Percentiles rank a stretch among this genome's conserved stretches.
These are phyloP conservation scores for Acanthis flammea DNA, from an alignment of 2,797 vertebrate genomes.

Conservation along the genomic window DNA sequence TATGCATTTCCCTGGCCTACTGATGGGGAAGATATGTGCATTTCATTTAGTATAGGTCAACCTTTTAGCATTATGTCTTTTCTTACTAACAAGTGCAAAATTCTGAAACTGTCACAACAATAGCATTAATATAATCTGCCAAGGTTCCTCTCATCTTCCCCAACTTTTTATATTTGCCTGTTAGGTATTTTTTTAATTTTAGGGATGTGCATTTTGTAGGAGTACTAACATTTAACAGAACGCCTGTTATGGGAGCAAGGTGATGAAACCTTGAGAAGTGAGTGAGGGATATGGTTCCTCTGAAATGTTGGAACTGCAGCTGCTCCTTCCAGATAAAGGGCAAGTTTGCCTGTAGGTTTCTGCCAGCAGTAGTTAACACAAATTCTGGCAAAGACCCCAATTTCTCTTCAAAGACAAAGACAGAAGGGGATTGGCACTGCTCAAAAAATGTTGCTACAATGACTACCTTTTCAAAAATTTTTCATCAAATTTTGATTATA, in stretches of 20 bases:
- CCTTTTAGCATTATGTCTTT: background rate
- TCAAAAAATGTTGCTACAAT: background rate
- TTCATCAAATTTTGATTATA: background rate
- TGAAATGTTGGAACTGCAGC: background rate
- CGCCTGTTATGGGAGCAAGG: background rate
- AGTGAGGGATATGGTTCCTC: background rate
- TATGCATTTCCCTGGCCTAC: background rate
- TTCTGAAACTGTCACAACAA: background rate
- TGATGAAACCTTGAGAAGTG: background rate
- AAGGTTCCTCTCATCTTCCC: background rate
- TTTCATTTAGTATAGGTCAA: background rate
- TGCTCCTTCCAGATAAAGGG: conserved; percentile 11
- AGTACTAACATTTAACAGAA: background rate
- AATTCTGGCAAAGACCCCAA: background rate
- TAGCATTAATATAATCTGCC: background rate
- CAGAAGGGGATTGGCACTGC: background rate
- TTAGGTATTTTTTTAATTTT: background rate
- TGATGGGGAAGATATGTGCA: background rate
- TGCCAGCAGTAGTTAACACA: background rate
- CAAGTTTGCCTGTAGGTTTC: background rate
- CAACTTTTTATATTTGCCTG: background rate
- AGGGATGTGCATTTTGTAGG: background rate
- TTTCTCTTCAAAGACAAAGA: background rate
- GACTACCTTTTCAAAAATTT: background rate
- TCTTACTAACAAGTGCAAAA: background rate